These are phyloP conservation scores for Ceratoteleas bidentatus DNA, from an alignment of 1,140 invertebrate species.

Conservation along the genomic window DNA sequence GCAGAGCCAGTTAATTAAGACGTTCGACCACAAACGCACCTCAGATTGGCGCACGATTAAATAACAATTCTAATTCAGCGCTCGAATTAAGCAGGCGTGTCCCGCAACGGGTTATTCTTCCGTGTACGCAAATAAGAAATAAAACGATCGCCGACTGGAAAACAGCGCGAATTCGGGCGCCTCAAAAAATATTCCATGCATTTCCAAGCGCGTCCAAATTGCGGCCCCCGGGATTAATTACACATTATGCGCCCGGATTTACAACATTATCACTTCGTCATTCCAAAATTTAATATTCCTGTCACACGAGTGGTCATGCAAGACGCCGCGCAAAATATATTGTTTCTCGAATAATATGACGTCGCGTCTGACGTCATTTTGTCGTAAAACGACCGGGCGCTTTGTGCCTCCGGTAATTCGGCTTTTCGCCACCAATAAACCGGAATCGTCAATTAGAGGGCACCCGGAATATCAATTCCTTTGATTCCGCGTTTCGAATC, in stretches of 20 bases:
- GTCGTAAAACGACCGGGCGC: background rate
- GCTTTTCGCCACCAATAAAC: background rate
- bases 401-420: no score
- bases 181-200: conserved; percentile 50
- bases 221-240: conserved; percentile 19
- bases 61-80: conserved; percentile 16
- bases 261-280: background rate
- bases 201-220: conserved; percentile 28
- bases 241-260: conserved; percentile 7
- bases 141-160: conserved; percentile 16
- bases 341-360: background rate
- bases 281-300: conserved; percentile 6
- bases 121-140: conserved; percentile 27
- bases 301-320: background rate
- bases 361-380: background rate
- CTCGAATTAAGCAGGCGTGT: conserved; percentile 4
- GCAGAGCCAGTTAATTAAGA: no score
- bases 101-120: conserved; percentile 10
- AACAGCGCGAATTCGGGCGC: conserved; percentile 14
- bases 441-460: background rate
- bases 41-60: no score
- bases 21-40: no score
- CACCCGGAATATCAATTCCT: conserved; percentile 12
- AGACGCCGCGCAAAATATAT: background rate
- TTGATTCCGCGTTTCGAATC: background rate